Percentiles rank a stretch among this genome's conserved stretches.
Evolutionary conservation across 2,888 invertebrate genomes (phyloP).

Genomic region (Crepidodera aurea): DNA sequence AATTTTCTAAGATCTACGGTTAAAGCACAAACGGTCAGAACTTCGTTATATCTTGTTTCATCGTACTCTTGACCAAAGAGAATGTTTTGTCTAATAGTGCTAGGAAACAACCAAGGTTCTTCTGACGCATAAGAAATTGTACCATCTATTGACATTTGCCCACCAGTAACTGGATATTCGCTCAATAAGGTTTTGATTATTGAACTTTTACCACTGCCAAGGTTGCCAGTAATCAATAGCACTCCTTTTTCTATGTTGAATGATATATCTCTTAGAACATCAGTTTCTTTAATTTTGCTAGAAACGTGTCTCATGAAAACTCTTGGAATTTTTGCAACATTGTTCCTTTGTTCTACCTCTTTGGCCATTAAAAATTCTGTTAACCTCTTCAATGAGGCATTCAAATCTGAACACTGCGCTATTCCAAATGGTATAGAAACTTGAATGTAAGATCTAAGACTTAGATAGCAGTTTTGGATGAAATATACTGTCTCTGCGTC

Average conservation of each 20-base stretch:
- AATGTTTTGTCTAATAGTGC: slow-evolving; percentile 53
- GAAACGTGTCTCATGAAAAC: slow-evolving; percentile 40
- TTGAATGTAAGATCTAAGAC: slow-evolving; percentile 46
- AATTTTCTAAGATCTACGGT: slow-evolving; percentile 63
- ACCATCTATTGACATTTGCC: slow-evolving; percentile 46
- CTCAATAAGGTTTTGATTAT: slow-evolving; percentile 50
- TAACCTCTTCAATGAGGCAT: slow-evolving; percentile 46
- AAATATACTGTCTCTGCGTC: slow-evolving; percentile 47
- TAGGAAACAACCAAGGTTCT: slow-evolving; percentile 54
- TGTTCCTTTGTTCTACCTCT: slow-evolving; percentile 23
- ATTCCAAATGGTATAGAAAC: slow-evolving; percentile 50
- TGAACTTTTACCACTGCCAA: slow-evolving; percentile 57
- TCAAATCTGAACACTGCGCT: slow-evolving; percentile 45
- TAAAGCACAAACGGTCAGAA: slow-evolving; percentile 61
- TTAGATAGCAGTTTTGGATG: slow-evolving; percentile 42
- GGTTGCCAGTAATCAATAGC: slow-evolving; percentile 68
- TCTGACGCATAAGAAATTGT: slow-evolving; percentile 53
- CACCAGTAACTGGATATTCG: slow-evolving; percentile 45
- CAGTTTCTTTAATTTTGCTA: slow-evolving; percentile 45
- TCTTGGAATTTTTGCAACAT: slow-evolving; percentile 15
- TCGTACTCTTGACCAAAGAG: slow-evolving; percentile 56
- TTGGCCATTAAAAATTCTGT: slow-evolving; percentile 38
- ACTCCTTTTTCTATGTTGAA: slow-evolving; percentile 60
- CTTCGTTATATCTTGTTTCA: slow-evolving; percentile 54
- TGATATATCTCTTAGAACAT: slow-evolving; percentile 60